Evolutionary conservation across 2,113 vertebrate genomes (phyloP), one percentile per base, ranked within the genome.

Genomic region (Lathamus discolor): DNA sequence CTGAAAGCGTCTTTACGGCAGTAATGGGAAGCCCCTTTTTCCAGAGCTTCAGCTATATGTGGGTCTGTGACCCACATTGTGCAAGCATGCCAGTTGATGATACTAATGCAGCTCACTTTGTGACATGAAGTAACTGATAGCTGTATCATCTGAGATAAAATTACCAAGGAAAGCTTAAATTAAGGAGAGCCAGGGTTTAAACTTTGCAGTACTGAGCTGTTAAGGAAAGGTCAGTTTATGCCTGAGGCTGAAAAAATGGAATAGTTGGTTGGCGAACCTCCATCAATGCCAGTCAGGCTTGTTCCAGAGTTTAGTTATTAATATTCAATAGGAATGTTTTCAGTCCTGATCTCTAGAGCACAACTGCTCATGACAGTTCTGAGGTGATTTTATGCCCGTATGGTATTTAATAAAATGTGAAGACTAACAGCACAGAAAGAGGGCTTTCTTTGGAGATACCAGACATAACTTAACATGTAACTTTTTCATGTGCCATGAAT

Each of bases 221-320:
- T 85, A 79, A 96, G 88, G 64, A 93, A 92, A 94, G 92, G 88
- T 92, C 94, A 75, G 88, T 96, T 90, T 96, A 84, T 97, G 77
- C 90, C 94, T 43, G 49, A 69, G 91, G 84, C 84, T 76, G 52
- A 39, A 91, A 86, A 78, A 95, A 55, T 62, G 54, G 64, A 85
- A 76, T 52, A 79, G 61, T 44, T 74, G 88, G 54, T 79, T 87
- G 72, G 92, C 46, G 5, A 82, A 39, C 25, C 51, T 93, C 90
- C 92, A 59, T 93, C 68, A 37, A 66, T 2, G 6, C 93, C 88
- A 67, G 37, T 70, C 89, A 63, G 86, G 66, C 93, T 97, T 51
- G 35, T 85, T 90, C 70, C 87, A 70, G 44, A 93, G 77, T 91
- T 93, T 70, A 68, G 49, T 62, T 87, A 66, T 95, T 95, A 86